Evolutionary conservation across 2,888 invertebrate genomes (phyloP).

Genomic region (Ichneumoninae sp.): DNA sequence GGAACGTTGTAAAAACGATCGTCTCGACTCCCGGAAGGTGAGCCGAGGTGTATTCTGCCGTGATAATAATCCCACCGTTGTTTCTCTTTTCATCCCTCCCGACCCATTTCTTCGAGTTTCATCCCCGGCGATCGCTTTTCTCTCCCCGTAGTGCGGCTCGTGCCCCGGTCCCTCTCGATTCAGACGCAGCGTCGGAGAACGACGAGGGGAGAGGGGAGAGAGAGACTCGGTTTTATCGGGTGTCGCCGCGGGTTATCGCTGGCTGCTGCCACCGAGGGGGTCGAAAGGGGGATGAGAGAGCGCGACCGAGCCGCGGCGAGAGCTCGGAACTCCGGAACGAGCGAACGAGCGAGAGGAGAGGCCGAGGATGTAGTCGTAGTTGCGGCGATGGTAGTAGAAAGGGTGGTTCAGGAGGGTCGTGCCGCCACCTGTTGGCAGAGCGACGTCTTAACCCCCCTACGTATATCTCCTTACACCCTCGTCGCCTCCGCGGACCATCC

Average conservation of each 20-base stretch:
- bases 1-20: constrained; percentile 55
- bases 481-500: constrained; percentile 59
- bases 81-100: constrained; percentile 79
- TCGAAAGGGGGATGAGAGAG: constrained; percentile 74
- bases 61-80: constrained; percentile 80
- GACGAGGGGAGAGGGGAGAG: neutral
- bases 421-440: constrained; percentile 84
- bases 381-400: constrained; percentile 52
- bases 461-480: constrained; percentile 69
- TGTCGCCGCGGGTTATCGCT: constrained; percentile 84
- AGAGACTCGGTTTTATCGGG: constrained; percentile 82
- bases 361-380: constrained; percentile 44
- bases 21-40: constrained; percentile 59
- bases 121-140: constrained; percentile 71
- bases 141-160: constrained; percentile 27
- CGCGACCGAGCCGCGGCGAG: constrained; percentile 59
- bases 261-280: constrained; percentile 79
- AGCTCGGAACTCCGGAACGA: constrained; percentile 54
- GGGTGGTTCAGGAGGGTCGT: constrained; percentile 76
- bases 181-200: constrained; percentile 15
- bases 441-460: constrained; percentile 82
- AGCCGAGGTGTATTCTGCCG: constrained; percentile 74
- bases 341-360: constrained; percentile 45
- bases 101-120: constrained; percentile 73
- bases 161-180: constrained; percentile 46